Evolutionary conservation across 2,113 vertebrate species (phyloP), one percentile per base, ranked within the genome.

Genomic region (Agapornis roseicollis): DNA sequence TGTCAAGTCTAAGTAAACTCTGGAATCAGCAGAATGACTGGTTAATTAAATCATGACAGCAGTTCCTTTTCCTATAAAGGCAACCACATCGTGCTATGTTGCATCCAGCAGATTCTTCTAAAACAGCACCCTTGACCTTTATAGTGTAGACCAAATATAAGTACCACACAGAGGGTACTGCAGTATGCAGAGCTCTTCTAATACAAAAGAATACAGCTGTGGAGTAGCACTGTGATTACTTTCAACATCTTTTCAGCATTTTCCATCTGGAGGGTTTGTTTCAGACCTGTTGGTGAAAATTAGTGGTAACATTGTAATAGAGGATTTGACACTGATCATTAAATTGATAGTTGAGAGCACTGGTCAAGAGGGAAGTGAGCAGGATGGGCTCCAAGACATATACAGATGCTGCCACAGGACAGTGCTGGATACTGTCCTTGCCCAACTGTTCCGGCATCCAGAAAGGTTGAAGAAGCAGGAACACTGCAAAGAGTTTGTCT

Each of bases 1-100:
- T 97, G 97, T 98, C 95, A 97, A 93, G 97, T 96, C 95, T 96
- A 76, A 94, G 85, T 95, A 95, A 97, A 97, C 91, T 74, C 46
- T 2, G 68, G 53, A 44, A 80, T 93, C 78, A 44, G 49, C 46
- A 97, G 92, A 96, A 88, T 7, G 37, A 80, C 68, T 63, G 37
- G 88, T 86, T 98, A 96, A 98, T 97, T 85, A 96, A 91, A 97
- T 96, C 85, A 91, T 29, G 53, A 80, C 76, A 91, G 90, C 70
- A 83, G 86, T 76, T 95, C 80, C 83, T 95, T 91, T 60, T 50
- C 83, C 86, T 86, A 16, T 74, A 86, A 94, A 64, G 52, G 77
- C 42, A 95, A 61, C 29, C 49, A 49, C 69, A 60, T 53, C 8
- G 11, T 29, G 53, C 49, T 63, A 73, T 68, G 49, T 63, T 55